Evolutionary conservation across 2,888 invertebrate genomes (phyloP), one percentile per base, ranked within the genome.

Genomic region (Orthosia cruda): DNA sequence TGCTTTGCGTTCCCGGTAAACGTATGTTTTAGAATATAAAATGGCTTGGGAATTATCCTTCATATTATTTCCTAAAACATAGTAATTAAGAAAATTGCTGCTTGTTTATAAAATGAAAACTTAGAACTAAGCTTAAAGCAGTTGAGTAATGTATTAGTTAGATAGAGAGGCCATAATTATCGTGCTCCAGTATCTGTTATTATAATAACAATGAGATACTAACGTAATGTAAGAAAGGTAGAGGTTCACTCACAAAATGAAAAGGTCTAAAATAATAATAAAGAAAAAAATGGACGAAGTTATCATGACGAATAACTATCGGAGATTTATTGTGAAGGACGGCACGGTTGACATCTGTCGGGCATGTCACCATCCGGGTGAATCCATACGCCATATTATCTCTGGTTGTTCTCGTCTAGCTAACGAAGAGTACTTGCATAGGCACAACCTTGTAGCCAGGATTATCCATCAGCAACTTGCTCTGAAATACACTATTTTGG

Each of bases 1-100:
- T 61, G 45, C 1, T 4, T 18, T 79, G 68, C 23, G 1, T 9
- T 63, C 68, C 64, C 78, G 40, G 70, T 82, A 75, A 62, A n/a
- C 47, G 16, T 52, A 13, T 47, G n/a, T 26, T 58, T 54, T 49
- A 18, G 9, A 18, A 47, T 58, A 49, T 15, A 26, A 59, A 64
- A 50, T 66, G 1, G 15, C 2, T 26, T n/a, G 13, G 18, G 11
- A 13, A 49, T 12, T 15, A 20, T 20, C 15, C 11, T 26, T 26
- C 4, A 23, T 47, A 57, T 0, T 4, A 0, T n/a, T 47, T 65
- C 45, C 7, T 54, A 32, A 32, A 54, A 20, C 16, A 26, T 13
- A 15, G 1, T 26, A 18, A 64, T 15, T 7, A 45, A 20, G 5
- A 5, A 54, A 52, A 47, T 16, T 23, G 20, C 11, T 45, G 20